Percentiles rank a stretch among this genome's conserved stretches.
Conservation (phyloP, 1,140 invertebrate species). For the Alviniconcha marisindica region DNA sequence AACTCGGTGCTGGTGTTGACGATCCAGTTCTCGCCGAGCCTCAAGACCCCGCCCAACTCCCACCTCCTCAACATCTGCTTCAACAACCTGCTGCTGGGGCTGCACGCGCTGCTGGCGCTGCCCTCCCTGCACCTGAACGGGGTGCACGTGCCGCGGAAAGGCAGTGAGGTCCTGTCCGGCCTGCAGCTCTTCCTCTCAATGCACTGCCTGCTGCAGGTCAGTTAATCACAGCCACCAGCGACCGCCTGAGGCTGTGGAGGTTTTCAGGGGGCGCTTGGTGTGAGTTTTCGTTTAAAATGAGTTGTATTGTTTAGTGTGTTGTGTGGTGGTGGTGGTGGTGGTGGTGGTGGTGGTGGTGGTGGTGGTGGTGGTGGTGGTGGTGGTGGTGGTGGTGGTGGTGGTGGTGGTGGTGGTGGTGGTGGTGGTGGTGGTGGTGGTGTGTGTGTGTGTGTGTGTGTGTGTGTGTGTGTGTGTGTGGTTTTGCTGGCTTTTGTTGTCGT, state of each 20-base stretch:
- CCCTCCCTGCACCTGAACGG: constrained; percentile 45
- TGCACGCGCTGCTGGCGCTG: constrained; percentile 56
- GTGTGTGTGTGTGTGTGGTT: no score
- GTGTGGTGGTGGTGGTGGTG: no score
- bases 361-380: neutral
- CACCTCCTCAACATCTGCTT: constrained; percentile 67
- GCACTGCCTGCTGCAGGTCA: constrained; percentile 48
- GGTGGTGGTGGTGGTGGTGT: neutral
- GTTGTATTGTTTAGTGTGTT: no score
- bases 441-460: no score
- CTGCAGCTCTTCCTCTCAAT: constrained; percentile 60
- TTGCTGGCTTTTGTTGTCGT: no score
- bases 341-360: neutral
- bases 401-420: neutral
- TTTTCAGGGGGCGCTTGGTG: no score
- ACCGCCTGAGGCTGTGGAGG: no score
- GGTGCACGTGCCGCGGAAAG: constrained; percentile 10
- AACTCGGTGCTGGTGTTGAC: constrained; percentile 56
- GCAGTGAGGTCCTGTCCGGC: constrained; percentile 44
- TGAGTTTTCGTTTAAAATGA: no score
- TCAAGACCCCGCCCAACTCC: constrained; percentile 64
- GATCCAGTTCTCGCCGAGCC: constrained; percentile 58
- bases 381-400: neutral
- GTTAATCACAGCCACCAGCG: neutral
- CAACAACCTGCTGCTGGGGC: constrained; percentile 59